A percentile compares a stretch with the other conserved stretches of the same genome.
Evolutionary conservation across 37 sponge, comb jelly and placozoan genomes (phyloP).

Genomic region (Bolinopsis microptera): DNA sequence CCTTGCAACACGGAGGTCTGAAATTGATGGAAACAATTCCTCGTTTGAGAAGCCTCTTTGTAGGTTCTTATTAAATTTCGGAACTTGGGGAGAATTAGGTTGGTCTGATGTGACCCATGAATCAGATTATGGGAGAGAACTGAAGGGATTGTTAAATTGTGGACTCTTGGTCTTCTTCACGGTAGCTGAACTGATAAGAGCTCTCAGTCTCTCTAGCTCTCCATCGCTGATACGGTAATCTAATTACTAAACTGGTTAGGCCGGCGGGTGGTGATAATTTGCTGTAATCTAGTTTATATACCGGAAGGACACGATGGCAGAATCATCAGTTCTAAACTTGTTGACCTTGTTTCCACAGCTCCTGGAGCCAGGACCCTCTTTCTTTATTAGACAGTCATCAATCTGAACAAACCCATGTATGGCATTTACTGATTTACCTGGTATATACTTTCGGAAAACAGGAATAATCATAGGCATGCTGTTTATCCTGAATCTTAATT

Average conservation of each 20-base stretch:
- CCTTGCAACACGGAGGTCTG: not conserved
- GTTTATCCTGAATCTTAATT: too few relatives aligned
- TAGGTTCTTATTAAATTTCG: not conserved
- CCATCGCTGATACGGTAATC: not conserved
- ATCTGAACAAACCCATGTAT: too few relatives aligned
- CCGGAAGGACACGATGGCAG: not conserved
- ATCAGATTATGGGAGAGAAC: not conserved
- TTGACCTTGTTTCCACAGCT: not conserved
- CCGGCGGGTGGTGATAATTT: not conserved
- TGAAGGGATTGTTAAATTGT: not conserved
- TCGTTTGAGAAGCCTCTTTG: too few relatives aligned
- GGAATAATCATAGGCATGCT: too few relatives aligned
- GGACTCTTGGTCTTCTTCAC: not conserved
- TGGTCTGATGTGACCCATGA: not conserved
- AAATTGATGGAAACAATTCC: not conserved
- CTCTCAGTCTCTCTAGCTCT: not conserved
- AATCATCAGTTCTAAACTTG: not conserved
- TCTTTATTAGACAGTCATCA: too few relatives aligned
- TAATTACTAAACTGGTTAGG: not conserved
- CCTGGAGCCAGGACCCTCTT: too few relatives aligned
- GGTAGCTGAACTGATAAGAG: not conserved
- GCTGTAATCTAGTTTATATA: not conserved
- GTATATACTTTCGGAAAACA: too few relatives aligned
- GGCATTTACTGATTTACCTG: too few relatives aligned
- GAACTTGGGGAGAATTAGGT: not conserved